phyloP scores from a whole-genome alignment of 2,888 invertebrate species.

The Drosophila pegasa region DNA sequence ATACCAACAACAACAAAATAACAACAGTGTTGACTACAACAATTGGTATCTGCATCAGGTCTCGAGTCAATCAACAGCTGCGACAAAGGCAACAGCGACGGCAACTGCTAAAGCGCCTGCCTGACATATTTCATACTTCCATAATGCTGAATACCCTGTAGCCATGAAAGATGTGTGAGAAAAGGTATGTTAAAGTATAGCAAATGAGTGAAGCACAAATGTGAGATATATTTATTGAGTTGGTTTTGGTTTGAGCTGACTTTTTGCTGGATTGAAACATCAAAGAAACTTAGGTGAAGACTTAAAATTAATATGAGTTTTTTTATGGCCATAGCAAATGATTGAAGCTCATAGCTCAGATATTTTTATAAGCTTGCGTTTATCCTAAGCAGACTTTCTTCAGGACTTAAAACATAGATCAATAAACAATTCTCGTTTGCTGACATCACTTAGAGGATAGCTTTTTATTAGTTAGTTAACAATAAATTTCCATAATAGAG shows the following conservation, averaged over 20 bases:
- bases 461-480: no score
- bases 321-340: no score
- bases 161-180: fast-evolving
- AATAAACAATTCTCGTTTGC: no score
- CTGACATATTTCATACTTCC: constrained; percentile 54
- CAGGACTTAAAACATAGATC: no score
- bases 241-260: no score
- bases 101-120: constrained; percentile 47
- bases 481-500: no score
- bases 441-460: no score
- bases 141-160: constrained; percentile 56
- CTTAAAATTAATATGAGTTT: no score
- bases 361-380: no score
- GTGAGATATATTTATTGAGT: not conserved
- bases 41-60: constrained; percentile 61
- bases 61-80: constrained; percentile 67
- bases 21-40: constrained; percentile 48
- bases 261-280: no score
- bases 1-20: constrained; percentile 29
- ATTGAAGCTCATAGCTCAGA: no score
- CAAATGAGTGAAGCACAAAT: not conserved
- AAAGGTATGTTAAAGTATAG: not conserved
- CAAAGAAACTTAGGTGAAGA: not conserved
- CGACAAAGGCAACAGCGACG: constrained; percentile 44
- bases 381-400: no score